Evolutionary conservation across 2,888 invertebrate species (phyloP), one percentile per base, ranked within the genome.

Genomic region (Megalurothrips usitatus): DNA sequence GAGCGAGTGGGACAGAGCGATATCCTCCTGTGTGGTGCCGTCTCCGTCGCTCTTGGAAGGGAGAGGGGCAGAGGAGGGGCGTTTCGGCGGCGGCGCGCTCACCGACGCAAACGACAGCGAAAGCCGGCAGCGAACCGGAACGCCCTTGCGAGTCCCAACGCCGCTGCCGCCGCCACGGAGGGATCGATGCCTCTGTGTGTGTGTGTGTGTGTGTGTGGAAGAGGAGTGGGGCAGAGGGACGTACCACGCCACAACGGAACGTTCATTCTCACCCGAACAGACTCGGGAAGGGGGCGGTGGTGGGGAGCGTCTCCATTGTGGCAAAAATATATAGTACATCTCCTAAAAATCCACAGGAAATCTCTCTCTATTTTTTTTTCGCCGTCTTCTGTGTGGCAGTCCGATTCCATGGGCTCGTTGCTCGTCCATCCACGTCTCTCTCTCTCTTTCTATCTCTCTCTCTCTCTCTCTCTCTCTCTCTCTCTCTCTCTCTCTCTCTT

Each of bases 101-200:
- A 11, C 26, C 23, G 68, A 75, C 68, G 26, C 68, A 26, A 75
- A 75, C 68, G 68, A 26, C 68, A 75, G 68, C 23, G 68, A 75
- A 75, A 23, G 68, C 26, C 34, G 26, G 68, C 68, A 26, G 23
- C 26, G 68, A 75, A 75, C 68, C 68, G 10, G 10, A 26, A 75
- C 68, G 68, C 68, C 68, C 68, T 26, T 26, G 68, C 68, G 58
- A 58, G 68, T 75, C 68, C 68, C 26, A 48, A 49, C 49, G 79
- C 2, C 6, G 34, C 49, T 79, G 49, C 52, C 49, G 19, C 34
- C 26, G 48, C n/a, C 4, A 28, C 23, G 28, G 28, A 23, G n/a
- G 26, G n/a, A 19, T n/a, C 43, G n/a, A n/a, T 19, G 2, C 52
- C 52, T 52, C 52, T 52, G 6, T 19, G 6, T 12, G 6, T 19